phyloP scores from a whole-genome alignment of 2,888 invertebrate genomes.

The Disparrhopalites patrizii region DNA sequence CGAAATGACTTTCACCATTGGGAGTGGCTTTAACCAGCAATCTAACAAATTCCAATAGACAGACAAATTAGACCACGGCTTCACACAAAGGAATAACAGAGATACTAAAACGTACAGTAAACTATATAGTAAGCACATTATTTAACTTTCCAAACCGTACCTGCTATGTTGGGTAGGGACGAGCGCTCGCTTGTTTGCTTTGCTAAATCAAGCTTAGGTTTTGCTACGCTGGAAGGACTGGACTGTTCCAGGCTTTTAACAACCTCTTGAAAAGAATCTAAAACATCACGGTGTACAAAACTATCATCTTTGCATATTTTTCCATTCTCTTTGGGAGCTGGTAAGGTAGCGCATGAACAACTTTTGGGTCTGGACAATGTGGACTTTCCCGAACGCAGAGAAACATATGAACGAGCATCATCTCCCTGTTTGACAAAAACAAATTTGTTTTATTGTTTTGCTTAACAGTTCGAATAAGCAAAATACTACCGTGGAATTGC shows the following conservation, averaged over 20 bases:
- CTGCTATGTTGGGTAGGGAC: conserved; percentile 23
- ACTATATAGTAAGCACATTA: too few relatives aligned
- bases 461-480: too few relatives aligned
- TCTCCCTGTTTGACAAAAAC: conserved; percentile 5
- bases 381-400: conserved; percentile 15
- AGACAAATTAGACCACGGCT: too few relatives aligned
- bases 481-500: too few relatives aligned
- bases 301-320: conserved; percentile 21
- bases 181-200: conserved; percentile 12
- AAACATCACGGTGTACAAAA: conserved; percentile 44
- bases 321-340: conserved; percentile 22
- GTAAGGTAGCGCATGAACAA: conserved; percentile 46
- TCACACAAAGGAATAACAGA: too few relatives aligned
- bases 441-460: background rate
- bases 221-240: background rate
- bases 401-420: conserved; percentile 14
- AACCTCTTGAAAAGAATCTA: conserved; percentile 44
- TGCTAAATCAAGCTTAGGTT: conserved; percentile 12
- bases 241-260: conserved; percentile 42
- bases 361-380: conserved; percentile 41
- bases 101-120: background rate
- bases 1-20: conserved; percentile 22
- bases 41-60: conserved; percentile 9
- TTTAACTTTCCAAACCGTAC: background rate
- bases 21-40: conserved; percentile 16